Conservation (phyloP, 1,140 invertebrate species). For the Achroia grisella region DNA sequence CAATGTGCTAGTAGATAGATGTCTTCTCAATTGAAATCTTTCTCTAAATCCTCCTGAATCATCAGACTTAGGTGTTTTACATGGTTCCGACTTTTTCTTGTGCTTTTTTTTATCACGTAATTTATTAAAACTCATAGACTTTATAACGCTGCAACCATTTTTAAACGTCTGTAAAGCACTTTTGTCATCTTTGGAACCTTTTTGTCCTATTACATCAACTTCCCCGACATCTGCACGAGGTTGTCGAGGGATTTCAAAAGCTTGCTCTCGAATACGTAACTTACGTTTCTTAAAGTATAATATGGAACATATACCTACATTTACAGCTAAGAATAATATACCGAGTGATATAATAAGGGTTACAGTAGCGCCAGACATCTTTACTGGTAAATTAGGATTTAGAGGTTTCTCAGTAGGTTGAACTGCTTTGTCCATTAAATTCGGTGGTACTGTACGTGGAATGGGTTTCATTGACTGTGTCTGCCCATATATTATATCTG, state of each 20-base stretch:
- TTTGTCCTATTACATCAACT: constrained; percentile 62
- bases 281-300: constrained; percentile 85
- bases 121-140: constrained; percentile 72
- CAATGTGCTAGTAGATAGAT: constrained; percentile 85
- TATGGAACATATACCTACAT: constrained; percentile 83
- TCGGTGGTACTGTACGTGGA: constrained; percentile 34
- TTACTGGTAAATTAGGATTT: constrained; percentile 44
- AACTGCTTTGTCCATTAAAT: constrained; percentile 42
- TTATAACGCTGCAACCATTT: constrained; percentile 74
- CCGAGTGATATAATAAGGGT: constrained; percentile 85
- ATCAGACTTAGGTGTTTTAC: constrained; percentile 77
- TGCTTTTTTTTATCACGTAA: constrained; percentile 33
- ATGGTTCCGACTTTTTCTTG: constrained; percentile 76
- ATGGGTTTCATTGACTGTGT: constrained; percentile 60
- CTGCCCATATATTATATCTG: constrained; percentile 49
- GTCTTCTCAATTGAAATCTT: constrained; percentile 78
- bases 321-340: constrained; percentile 86
- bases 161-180: constrained; percentile 50
- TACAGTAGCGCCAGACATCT: constrained; percentile 74
- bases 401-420: constrained; percentile 18
- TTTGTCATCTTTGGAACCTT: constrained; percentile 59
- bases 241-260: constrained; percentile 62
- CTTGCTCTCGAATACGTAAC: constrained; percentile 69
- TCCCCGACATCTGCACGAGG: constrained; percentile 52
- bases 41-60: constrained; percentile 73